Evolutionary conservation across 2,888 invertebrate genomes (phyloP).

Genomic region (Tetramorium bicarinatum): DNA sequence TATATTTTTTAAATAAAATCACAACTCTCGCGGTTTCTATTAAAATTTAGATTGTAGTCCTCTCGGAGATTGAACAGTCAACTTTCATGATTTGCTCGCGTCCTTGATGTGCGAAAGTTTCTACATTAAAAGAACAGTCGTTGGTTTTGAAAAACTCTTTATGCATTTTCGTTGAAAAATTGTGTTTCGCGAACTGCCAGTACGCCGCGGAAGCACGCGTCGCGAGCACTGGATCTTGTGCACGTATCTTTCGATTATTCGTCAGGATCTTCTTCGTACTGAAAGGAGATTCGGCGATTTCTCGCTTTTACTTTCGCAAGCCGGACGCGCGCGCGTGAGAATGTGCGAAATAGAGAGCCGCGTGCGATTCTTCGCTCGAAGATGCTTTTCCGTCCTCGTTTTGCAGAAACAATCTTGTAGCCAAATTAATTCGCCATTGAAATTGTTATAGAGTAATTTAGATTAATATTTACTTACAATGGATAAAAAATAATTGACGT

Average conservation of each 20-base stretch:
- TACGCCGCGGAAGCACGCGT: constrained; percentile 23
- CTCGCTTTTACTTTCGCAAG: constrained; percentile 63
- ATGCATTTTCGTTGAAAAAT: neutral
- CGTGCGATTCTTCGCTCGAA: constrained; percentile 34
- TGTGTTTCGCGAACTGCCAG: neutral
- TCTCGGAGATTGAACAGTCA: neutral
- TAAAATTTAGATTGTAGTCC: neutral
- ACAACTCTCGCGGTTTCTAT: neutral
- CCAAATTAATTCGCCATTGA: constrained; percentile 4
- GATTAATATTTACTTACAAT: neutral
- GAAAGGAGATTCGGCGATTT: constrained; percentile 44
- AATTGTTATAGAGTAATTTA: neutral
- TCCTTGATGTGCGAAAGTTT: neutral
- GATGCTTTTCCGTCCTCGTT: constrained; percentile 44
- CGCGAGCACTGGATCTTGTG: constrained; percentile 24
- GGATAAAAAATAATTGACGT: neutral
- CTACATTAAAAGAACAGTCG: neutral
- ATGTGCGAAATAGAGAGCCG: constrained; percentile 27
- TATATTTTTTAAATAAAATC: neutral
- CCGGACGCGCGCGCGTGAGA: constrained; percentile 55
- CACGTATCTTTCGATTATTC: constrained; percentile 42
- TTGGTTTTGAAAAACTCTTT: neutral
- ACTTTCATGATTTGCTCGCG: neutral
- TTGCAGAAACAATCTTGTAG: neutral
- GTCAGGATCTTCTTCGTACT: constrained; percentile 28